Percentiles rank a stretch among this genome's conserved stretches.
Conservation (phyloP, 1,140 invertebrate species). For the Polyergus mexicanus region DNA sequence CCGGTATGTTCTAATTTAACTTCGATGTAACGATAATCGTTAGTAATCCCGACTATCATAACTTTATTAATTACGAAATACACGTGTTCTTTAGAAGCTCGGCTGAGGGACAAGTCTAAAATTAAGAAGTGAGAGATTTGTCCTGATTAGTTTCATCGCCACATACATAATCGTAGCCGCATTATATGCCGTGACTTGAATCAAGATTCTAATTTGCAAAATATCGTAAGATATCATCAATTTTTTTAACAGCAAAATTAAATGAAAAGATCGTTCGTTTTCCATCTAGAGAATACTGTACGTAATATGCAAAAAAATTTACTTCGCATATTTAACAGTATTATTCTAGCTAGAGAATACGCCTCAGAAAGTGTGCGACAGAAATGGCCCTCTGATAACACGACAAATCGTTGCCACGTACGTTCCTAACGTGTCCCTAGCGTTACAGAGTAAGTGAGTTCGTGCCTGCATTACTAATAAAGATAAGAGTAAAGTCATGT, state of each 20-base stretch:
- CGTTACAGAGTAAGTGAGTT: background rate
- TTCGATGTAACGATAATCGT: constrained; percentile 42
- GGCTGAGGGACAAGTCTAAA: background rate
- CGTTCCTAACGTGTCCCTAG: background rate
- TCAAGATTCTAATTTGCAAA: background rate
- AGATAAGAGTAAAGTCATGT: constrained; percentile 21
- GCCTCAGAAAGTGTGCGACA: background rate
- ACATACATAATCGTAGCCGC: background rate
- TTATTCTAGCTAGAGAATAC: background rate
- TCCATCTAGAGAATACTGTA: background rate
- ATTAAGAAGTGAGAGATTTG: constrained; percentile 1
- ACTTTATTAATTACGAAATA: constrained; percentile 24
- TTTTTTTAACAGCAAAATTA: background rate
- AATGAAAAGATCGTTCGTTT: background rate
- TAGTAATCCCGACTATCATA: constrained; percentile 17
- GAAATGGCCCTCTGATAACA: background rate
- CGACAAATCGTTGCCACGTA: background rate
- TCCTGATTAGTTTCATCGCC: background rate
- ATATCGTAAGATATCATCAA: background rate
- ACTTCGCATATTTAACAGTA: background rate
- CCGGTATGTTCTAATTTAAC: constrained; percentile 36
- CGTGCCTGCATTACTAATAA: background rate
- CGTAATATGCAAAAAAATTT: background rate
- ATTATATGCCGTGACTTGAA: background rate
- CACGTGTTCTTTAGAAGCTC: background rate